Base-by-base conservation (phyloP, 2,797 vertebrate species). In the Alfaro cultratus region DNA sequence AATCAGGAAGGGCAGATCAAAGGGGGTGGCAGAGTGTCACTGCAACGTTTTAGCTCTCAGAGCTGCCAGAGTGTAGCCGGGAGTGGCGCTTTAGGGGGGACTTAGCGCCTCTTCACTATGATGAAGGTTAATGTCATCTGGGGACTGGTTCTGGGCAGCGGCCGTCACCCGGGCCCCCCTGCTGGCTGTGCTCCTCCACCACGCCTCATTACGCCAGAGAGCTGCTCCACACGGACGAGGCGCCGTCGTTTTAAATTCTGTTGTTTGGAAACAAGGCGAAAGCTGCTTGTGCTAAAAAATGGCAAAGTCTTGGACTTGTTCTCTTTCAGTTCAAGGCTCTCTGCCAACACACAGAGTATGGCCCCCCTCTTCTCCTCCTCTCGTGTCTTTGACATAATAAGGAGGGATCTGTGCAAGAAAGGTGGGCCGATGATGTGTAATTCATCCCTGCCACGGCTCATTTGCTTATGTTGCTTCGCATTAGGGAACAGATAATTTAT, bases 381-480 rank as follows among this genome's bases (percentile, higher is more conserved):
- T 80, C 55, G 0, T 85, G 87, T 88, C 89, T 91, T 93, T 96
- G 96, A 96, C 95, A 96, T 96, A 95, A 96, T 93, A 91, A 91
- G 94, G 93, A 93, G 86, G 87, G 95, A 95, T 95, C 92, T 80
- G 92, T 84, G 91, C 85, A 82, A 89, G 94, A 92, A 94, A 93
- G 93, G 93, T 92, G 89, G 92, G 90, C 92, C 84, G 91, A 89
- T 87, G 82, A 93, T 95, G 92, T 96, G 96, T 96, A 96, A 96
- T 96, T 95, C 96, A 96, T 95, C 94, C 95, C 81, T 89, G 92
- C 93, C 91, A 96, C 91, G 96, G 92, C 95, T 96, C 96, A 96
- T 96, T 96, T 96, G 95, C 94, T 95, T 96, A 95, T 82, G 95
- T 93, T 96, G 91, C 95, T 95, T 95, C 92, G 80, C 95, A 95